Conservation (phyloP, 1,140 invertebrate species). For the Bombus superbus region DNA sequence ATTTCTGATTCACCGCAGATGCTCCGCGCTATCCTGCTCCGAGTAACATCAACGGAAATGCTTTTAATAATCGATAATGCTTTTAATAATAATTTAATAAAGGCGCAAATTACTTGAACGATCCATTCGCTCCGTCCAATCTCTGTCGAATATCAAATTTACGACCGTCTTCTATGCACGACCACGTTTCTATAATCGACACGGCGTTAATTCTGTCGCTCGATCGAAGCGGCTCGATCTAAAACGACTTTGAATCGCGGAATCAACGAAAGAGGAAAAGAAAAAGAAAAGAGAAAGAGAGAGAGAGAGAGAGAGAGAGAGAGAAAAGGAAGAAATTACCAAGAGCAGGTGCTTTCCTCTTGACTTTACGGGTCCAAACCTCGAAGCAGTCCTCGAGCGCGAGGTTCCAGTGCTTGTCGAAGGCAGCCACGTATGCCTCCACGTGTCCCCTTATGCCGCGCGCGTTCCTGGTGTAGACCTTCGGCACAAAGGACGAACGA, state of each 20-base stretch:
- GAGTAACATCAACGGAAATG: neutral
- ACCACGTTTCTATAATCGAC: neutral
- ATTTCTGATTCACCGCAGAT: conserved; percentile 39
- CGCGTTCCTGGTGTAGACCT: conserved; percentile 87
- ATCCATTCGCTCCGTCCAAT: no score
- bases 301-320: neutral
- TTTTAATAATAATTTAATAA: no score
- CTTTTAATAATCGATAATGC: neutral
- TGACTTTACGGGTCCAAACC: conserved; percentile 88
- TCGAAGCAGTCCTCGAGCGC: conserved; percentile 94
- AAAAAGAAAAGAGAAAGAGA: neutral
- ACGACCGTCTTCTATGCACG: no score
- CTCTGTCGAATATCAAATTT: neutral
- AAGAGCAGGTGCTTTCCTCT: conserved; percentile 85
- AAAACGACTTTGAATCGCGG: neutral
- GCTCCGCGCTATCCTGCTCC: neutral
- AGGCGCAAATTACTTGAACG: no score
- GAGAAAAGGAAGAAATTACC: conserved; percentile 70
- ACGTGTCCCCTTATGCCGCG: conserved; percentile 89
- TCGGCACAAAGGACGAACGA: conserved; percentile 72
- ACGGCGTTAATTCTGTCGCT: neutral
- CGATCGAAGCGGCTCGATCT: neutral
- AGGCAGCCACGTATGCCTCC: conserved; percentile 92
- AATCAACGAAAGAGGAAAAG: no score
- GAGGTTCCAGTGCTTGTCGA: conserved; percentile 98